These are phyloP conservation scores for Okapia johnstoni DNA, from an alignment of 2,113 vertebrate species.

Conservation along the genomic window DNA sequence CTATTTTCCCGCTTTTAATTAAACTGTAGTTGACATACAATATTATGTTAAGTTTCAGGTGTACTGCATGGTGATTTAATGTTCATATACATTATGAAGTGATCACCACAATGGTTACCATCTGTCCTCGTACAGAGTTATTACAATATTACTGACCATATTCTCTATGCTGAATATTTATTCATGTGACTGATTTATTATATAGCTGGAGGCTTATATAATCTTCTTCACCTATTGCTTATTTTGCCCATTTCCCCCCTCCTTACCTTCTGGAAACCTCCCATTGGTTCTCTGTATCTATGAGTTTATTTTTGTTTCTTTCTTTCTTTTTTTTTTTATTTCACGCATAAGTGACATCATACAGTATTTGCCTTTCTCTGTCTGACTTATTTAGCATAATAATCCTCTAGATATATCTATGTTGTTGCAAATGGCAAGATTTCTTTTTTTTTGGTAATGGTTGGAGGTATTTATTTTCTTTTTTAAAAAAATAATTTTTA, in stretches of 20 bases:
- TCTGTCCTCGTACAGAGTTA: not conserved
- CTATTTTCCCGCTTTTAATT: not conserved
- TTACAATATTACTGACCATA: not conserved
- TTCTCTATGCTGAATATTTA: not conserved
- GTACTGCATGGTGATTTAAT: not conserved
- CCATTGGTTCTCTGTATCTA: not conserved
- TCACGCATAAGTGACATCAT: not conserved
- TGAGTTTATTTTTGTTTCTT: not conserved
- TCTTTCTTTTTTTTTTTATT: not conserved
- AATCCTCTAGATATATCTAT: not conserved
- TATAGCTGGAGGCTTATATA: not conserved
- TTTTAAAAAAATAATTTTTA: not conserved
- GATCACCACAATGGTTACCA: not conserved
- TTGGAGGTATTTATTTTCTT: not conserved
- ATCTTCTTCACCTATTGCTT: not conserved
- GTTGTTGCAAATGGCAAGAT: not conserved
- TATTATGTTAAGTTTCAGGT: not conserved
- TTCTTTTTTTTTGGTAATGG: not conserved
- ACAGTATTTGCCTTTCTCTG: not conserved
- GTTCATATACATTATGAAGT: not conserved
- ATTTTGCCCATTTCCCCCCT: not conserved
- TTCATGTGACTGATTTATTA: not conserved
- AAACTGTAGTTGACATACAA: not conserved
- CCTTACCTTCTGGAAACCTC: not conserved
- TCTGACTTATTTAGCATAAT: not conserved